These are phyloP conservation scores for Melanostoma scalare DNA, from an alignment of 2,888 invertebrate species.

Conservation along the genomic window DNA sequence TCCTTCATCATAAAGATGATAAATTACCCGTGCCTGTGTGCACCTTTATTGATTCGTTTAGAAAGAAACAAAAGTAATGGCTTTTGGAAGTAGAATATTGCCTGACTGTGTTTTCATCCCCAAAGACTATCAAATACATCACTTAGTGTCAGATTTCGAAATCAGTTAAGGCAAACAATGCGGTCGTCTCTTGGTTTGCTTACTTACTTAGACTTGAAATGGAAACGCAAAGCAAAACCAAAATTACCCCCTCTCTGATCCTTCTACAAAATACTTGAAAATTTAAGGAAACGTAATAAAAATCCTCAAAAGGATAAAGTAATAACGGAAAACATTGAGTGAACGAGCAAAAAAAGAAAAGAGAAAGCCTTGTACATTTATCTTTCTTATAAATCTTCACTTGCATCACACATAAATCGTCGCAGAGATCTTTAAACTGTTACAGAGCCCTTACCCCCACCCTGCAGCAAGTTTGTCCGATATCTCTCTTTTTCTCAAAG, in stretches of 20 bases:
- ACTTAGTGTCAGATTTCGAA: constrained; percentile 71
- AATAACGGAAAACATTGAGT: constrained; percentile 23
- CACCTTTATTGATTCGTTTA: constrained; percentile 62
- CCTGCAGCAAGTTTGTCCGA: constrained; percentile 14
- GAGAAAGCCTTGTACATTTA: constrained; percentile 32
- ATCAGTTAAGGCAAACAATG: constrained; percentile 65
- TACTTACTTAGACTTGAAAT: constrained; percentile 31
- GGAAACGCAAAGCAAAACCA: background rate
- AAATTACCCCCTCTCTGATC: background rate
- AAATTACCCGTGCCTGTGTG: constrained; percentile 56
- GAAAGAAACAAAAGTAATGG: constrained; percentile 28
- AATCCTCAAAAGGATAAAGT: constrained; percentile 43
- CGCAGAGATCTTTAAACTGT: constrained; percentile 62
- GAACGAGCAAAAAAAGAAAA: background rate
- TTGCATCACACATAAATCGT: constrained; percentile 68
- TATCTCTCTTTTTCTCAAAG: constrained; percentile 27
- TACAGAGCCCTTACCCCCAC: constrained; percentile 19
- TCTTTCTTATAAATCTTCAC: constrained; percentile 66
- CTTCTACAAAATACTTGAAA: constrained; percentile 38
- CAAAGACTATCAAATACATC: constrained; percentile 60
- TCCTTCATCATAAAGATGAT: constrained; percentile 67
- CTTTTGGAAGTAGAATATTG: constrained; percentile 10
- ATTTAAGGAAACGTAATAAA: constrained; percentile 49
- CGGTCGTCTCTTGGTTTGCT: constrained; percentile 26
- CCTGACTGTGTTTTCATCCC: constrained; percentile 26